Base-by-base conservation (phyloP, 2,113 vertebrate species). In the Erinaceus europaeus region DNA sequence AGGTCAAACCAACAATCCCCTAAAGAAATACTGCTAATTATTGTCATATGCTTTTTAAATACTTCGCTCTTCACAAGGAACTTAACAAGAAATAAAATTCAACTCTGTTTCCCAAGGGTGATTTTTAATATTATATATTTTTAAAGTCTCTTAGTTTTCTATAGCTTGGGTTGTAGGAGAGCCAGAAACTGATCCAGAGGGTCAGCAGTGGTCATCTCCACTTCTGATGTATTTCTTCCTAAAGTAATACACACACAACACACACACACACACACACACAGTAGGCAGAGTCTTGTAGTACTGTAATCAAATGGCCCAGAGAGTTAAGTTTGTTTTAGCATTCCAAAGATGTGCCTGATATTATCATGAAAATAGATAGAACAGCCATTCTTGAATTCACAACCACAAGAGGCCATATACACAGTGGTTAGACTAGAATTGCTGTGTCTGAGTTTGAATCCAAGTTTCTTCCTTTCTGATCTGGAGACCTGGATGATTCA, bases 1-100 rank as follows among this genome's bases (percentile, higher is more conserved):
- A 97, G 96, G 97, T 97, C 97, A 97, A 97, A 96, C 95, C 94
- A 97, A 95, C 95, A 97, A 97, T 89, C 95, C 97, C 96, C 97
- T 92, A 88, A 96, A 97, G 97, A 97, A 97, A 97, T 96, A 87
- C 94, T 92, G 94, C 95, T 97, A 97, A 97, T 97, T 97, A 96
- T 96, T 97, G 94, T 97, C 96, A 96, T 96, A 94, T 96, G 95
- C 95, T 96, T 97, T 97, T 97, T 86, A 95, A 97, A 97, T 96
- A 96, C 94, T 97, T 95, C 89, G 90, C 94, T 95, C 94, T 96
- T 97, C 96, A n/a, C n/a, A 97, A 97, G 97, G 95, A 96, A 94
- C 95, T 95, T 96, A 93, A 84, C 94, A 94, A 96, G 95, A 88
- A 96, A 90, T 95, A 86, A 92, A 96, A 97, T 95, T 96, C 93